These are phyloP conservation scores for Rhinogobio ventralis DNA, from an alignment of 2,797 vertebrate genomes.

Conservation along the genomic window DNA sequence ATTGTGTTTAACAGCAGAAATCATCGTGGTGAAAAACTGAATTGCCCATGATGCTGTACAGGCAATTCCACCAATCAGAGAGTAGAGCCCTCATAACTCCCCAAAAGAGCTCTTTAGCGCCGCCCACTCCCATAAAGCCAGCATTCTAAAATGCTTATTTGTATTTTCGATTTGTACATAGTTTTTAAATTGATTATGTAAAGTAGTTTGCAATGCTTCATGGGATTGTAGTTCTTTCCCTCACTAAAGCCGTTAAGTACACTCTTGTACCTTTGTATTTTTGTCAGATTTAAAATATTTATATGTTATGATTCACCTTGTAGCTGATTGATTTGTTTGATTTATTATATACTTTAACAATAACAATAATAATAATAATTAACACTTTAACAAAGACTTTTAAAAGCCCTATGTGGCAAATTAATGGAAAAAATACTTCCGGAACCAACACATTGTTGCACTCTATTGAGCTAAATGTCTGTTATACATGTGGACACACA, in stretches of 20 bases:
- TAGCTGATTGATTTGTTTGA: background rate
- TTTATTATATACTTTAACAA: no score
- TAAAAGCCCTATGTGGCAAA: background rate
- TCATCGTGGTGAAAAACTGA: background rate
- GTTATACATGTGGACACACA: background rate
- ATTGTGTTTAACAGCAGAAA: background rate
- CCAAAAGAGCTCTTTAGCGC: background rate
- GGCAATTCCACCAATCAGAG: background rate
- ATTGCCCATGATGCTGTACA: background rate
- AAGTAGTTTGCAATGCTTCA: background rate
- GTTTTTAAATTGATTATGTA: background rate
- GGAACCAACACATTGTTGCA: background rate
- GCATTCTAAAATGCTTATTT: no score
- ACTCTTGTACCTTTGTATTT: background rate
- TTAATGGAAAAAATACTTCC: background rate
- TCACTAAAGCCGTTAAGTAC: background rate
- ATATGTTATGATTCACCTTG: background rate
- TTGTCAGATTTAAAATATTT: background rate
- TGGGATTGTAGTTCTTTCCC: background rate
- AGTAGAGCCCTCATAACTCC: background rate
- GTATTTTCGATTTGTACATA: background rate
- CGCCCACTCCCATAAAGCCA: background rate
- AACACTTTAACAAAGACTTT: no score
- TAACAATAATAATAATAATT: no score
- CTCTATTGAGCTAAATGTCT: constrained; percentile 12